phyloP scores from a whole-genome alignment of 2,888 invertebrate species.

The Myathropa florea region DNA sequence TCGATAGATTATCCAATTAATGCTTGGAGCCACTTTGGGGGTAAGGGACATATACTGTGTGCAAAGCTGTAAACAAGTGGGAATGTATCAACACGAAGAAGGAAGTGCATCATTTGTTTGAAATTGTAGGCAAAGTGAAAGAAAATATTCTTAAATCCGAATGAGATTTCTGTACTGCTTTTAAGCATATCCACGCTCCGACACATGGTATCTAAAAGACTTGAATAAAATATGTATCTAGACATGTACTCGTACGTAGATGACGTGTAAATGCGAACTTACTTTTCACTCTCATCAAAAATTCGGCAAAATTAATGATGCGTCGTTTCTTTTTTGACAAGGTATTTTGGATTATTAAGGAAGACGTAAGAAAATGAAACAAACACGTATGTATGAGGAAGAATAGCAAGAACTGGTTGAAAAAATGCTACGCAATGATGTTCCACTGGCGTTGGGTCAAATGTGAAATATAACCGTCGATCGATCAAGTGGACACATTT shows the following conservation, averaged over 20 bases:
- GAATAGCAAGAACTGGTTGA: conserved; percentile 2
- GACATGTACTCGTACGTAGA: background rate
- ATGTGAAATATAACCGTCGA: background rate
- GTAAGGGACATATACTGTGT: background rate
- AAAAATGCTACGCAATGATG: no score
- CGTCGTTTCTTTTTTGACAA: background rate
- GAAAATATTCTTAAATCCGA: no score
- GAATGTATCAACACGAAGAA: background rate
- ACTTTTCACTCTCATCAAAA: background rate
- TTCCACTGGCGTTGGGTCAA: background rate
- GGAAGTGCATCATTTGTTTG: background rate
- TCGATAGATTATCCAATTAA: conserved; percentile 65
- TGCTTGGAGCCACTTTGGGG: conserved; percentile 63
- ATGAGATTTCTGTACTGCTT: no score
- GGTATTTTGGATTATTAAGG: background rate
- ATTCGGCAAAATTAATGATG: background rate
- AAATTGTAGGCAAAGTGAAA: no score
- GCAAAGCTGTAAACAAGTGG: background rate
- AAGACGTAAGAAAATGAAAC: background rate
- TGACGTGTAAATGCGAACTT: background rate
- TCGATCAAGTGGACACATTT: no score
- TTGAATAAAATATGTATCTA: background rate
- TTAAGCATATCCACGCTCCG: background rate
- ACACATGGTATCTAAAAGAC: background rate
- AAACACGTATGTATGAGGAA: background rate